phyloP scores from a whole-genome alignment of 2,888 invertebrate species.

The Drosophila helvetica region DNA sequence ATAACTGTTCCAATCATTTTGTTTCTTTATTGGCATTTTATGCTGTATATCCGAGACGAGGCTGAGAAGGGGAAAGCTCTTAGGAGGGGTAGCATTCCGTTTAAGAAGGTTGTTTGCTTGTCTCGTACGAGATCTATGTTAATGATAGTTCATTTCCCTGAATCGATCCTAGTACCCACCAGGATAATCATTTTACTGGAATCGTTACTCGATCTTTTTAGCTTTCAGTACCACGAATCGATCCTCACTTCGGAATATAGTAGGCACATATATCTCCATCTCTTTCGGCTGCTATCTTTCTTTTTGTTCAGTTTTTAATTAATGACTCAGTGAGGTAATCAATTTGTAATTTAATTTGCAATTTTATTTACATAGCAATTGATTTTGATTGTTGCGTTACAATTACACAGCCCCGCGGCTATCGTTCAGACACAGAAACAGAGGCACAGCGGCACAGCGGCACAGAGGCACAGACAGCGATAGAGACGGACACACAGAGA shows the following conservation, averaged over 20 bases:
- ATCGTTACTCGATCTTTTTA: no score
- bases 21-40: background rate
- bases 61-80: no score
- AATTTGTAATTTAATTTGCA: conserved; percentile 82
- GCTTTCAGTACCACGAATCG: no score
- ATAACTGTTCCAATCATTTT: background rate
- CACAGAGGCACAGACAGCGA: conserved; percentile 1
- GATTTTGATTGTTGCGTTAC: conserved; percentile 78
- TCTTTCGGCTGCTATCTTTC: conserved; percentile 20
- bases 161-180: no score
- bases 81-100: no score
- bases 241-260: no score
- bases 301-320: conserved; percentile 67
- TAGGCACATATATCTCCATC: background rate
- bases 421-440: conserved; percentile 48
- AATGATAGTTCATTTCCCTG: no score
- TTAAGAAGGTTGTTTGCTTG: no score
- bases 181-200: no score
- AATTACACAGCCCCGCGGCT: conserved; percentile 69
- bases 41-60: background rate
- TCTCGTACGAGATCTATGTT: no score
- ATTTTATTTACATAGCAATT: conserved; percentile 80
- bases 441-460: conserved; percentile 21
- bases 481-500: background rate
- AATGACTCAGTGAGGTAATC: conserved; percentile 81